Percentiles rank a stretch among this genome's conserved stretches.
phyloP scores from a whole-genome alignment of 2,797 vertebrate genomes.

The Sarcophilus harrisii region DNA sequence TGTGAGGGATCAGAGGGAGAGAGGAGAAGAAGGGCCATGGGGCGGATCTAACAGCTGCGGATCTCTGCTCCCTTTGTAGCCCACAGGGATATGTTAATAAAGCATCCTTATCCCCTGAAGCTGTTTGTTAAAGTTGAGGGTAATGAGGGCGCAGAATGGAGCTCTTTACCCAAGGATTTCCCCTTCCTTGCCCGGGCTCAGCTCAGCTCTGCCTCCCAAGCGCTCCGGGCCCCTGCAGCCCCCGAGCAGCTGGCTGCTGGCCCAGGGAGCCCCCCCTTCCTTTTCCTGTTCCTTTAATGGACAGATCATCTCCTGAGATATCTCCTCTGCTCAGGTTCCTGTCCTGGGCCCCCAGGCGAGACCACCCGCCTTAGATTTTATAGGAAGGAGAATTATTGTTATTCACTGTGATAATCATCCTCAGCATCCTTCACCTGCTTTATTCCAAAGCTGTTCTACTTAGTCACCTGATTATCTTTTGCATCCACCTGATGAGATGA shows the following conservation, averaged over 20 bases:
- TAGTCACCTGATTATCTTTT: not conserved
- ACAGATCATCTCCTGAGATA: not conserved
- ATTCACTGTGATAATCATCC: not conserved
- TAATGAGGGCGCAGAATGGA: constrained; percentile 62
- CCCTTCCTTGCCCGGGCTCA: not conserved
- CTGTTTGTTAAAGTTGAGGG: constrained; percentile 63
- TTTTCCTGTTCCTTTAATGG: not conserved
- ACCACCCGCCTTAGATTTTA: not conserved
- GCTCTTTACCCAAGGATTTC: constrained; percentile 19
- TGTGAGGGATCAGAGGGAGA: not conserved
- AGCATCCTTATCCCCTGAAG: constrained; percentile 65
- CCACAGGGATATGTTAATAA: constrained; percentile 56
- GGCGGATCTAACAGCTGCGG: not conserved
- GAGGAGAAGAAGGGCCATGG: not conserved
- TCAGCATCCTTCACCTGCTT: not conserved
- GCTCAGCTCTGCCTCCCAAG: not conserved
- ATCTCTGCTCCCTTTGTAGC: constrained; percentile 45
- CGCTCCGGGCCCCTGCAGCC: too few relatives aligned
- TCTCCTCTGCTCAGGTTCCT: not conserved
- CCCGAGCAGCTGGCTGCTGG: not conserved
- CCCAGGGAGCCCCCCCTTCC: not conserved
- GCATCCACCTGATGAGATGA: not conserved
- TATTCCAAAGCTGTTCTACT: not conserved
- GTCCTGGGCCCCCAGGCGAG: too few relatives aligned
- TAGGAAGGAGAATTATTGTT: not conserved